Percentiles rank a stretch among this genome's conserved stretches.
These are phyloP conservation scores for Polylopha cassiicola DNA, from an alignment of 2,888 invertebrate species.

Conservation along the genomic window DNA sequence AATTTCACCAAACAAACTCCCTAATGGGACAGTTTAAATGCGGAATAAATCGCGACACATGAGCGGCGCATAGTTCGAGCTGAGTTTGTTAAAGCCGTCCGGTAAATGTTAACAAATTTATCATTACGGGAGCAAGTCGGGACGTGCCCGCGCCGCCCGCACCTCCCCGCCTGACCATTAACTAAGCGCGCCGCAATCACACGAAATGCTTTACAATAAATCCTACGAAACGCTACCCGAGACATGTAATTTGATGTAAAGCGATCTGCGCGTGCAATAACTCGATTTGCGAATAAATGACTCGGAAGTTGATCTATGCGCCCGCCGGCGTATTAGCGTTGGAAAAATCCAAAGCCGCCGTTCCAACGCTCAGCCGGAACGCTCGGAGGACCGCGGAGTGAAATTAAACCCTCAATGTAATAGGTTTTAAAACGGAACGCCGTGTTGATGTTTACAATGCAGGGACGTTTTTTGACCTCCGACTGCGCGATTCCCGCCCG, in stretches of 20 bases:
- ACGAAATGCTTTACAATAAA: constrained; percentile 15
- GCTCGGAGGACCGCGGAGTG: constrained; percentile 40
- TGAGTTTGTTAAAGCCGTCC: background rate
- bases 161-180: constrained; percentile 6
- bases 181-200: constrained; percentile 15
- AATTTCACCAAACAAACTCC: constrained; percentile 55
- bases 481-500: constrained; percentile 51
- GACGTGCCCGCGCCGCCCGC: too few species aligned
- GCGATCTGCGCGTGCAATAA: constrained; percentile 70
- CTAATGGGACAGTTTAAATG: constrained; percentile 63
- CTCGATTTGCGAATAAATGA: constrained; percentile 73
- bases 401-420: constrained; percentile 60
- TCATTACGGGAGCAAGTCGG: background rate
- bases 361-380: constrained; percentile 58
- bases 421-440: constrained; percentile 46
- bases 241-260: constrained; percentile 60
- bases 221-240: constrained; percentile 14
- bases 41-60: constrained; percentile 47
- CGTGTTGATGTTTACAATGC: constrained; percentile 49
- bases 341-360: constrained; percentile 46
- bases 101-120: too few species aligned
- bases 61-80: constrained; percentile 1
- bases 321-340: constrained; percentile 43
- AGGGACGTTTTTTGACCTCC: constrained; percentile 59
- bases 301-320: constrained; percentile 70